phyloP scores from a whole-genome alignment of 1,140 invertebrate species.

The Coelopa frigida region DNA sequence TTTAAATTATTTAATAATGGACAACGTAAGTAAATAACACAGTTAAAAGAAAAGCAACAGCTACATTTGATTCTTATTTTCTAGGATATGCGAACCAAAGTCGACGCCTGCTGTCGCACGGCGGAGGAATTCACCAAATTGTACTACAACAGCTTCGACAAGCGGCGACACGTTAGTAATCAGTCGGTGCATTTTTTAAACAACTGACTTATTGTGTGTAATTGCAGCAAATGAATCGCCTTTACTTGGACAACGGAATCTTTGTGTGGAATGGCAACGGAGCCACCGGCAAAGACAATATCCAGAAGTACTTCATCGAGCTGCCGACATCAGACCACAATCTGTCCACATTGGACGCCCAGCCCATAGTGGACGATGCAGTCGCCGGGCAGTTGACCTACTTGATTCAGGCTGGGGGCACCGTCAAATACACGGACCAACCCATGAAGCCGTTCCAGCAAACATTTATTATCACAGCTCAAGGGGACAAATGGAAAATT shows the following conservation, averaged over 20 bases:
- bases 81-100: constrained; percentile 46
- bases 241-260: constrained; percentile 72
- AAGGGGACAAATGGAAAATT: constrained; percentile 83
- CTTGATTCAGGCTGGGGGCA: constrained; percentile 66
- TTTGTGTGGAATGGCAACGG: constrained; percentile 83
- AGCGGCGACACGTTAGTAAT: constrained; percentile 65
- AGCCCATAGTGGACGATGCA: constrained; percentile 64
- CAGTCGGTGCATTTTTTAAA: neutral
- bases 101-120: constrained; percentile 66
- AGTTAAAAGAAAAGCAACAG: no score
- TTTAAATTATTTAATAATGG: constrained; percentile 11
- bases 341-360: constrained; percentile 66
- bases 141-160: constrained; percentile 76
- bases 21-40: constrained; percentile 14
- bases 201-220: constrained; percentile 6
- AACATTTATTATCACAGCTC: constrained; percentile 72
- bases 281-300: constrained; percentile 61
- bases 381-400: constrained; percentile 62
- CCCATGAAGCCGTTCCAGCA: constrained; percentile 63
- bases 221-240: constrained; percentile 60
- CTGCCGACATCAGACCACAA: constrained; percentile 64
- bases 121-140: constrained; percentile 75
- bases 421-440: constrained; percentile 58
- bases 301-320: constrained; percentile 70
- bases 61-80: neutral